A percentile compares a stretch with the other conserved stretches of the same genome.
These are phyloP conservation scores for Harpagifer antarcticus DNA, from an alignment of 2,797 vertebrate genomes.

Conservation along the genomic window DNA sequence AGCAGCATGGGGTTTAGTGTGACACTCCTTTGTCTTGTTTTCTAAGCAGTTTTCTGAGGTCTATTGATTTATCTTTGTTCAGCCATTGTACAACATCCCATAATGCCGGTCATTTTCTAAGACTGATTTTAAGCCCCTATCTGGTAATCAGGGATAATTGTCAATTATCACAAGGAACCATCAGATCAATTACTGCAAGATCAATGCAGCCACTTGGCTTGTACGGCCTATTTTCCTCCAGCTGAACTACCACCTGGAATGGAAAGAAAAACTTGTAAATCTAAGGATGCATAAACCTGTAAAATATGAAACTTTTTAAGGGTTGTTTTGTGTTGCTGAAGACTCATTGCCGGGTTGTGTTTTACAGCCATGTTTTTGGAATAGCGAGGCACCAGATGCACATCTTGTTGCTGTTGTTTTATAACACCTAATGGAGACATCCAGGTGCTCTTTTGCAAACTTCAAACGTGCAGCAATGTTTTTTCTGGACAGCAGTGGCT, in stretches of 20 bases:
- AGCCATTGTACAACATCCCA: conserved; percentile 85
- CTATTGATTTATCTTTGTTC: conserved; percentile 86
- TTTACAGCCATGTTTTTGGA: conserved; percentile 68
- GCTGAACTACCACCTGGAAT: conserved; percentile 67
- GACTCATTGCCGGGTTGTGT: conserved; percentile 54
- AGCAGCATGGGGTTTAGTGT: conserved; percentile 60
- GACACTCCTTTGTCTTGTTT: conserved; percentile 76
- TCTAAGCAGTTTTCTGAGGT: conserved; percentile 78
- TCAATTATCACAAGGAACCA: conserved; percentile 91
- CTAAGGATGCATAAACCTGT: conserved; percentile 58
- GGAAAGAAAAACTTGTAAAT: conserved; percentile 57
- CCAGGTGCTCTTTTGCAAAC: too few species aligned
- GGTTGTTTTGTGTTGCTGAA: conserved; percentile 60
- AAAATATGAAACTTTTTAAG: too few species aligned
- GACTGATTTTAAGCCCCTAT: conserved; percentile 87
- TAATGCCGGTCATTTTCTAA: conserved; percentile 86
- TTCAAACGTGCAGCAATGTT: too few species aligned
- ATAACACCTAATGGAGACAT: conserved; percentile 85
- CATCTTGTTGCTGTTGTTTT: conserved; percentile 73
- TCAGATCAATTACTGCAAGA: conserved; percentile 88
- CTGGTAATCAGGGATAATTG: conserved; percentile 91
- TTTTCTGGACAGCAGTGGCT: too few species aligned
- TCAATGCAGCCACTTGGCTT: conserved; percentile 84
- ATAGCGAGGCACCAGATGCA: conserved; percentile 72
- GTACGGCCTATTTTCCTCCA: conserved; percentile 63